Base-by-base conservation (phyloP, 2,888 invertebrate species). In the Pardosa pseudoannulata region DNA sequence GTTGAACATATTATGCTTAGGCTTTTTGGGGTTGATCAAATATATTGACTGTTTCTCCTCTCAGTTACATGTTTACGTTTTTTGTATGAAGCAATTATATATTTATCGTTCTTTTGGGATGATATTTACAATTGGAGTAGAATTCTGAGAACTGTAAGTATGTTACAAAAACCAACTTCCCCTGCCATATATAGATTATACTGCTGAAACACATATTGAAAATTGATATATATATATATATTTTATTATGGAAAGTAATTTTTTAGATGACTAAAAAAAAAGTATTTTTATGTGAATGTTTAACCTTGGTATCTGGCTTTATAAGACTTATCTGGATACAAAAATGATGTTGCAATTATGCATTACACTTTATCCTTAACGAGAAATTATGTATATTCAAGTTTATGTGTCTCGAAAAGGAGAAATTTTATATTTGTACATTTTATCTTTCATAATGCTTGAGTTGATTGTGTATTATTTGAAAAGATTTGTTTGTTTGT, bases 21-120 rank as follows among this genome's bases (percentile, higher is more conserved):
- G n/a, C n/a, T 56, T 23, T 23, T 56, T 56, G n/a, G n/a, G n/a
- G 56, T 67, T 36, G 23, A 67, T 67, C 36, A 67, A 67, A 67
- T 32, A 27, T 67, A 19, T 32, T 67, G 32, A 11, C 32, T 67
- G 32, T 67, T 67, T 36, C 67, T 67, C n/a, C 32, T 32, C 29
- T 56, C 1, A 5, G 16, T 23, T 23, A 23, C 6, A 56, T 56
- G 2, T 23, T 56, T 19, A 11, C 23, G 7, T 2, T 46, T 56
- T n/a, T 56, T 56, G 23, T 56, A 56, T 23, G 16, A 9, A 46
- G 46, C 46, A 56, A 56, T 23, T 56, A 56, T n/a, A n/a, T n/a
- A n/a, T n/a, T 56, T 6, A 6, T 56, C 56, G 23, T 7, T 19
- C 23, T 56, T 56, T 56, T 56, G 56, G n/a, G 23, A 1, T 56